Evolutionary conservation across 2,888 invertebrate genomes (phyloP), one percentile per base, ranked within the genome.

Genomic region (Chelonus formosanus): DNA sequence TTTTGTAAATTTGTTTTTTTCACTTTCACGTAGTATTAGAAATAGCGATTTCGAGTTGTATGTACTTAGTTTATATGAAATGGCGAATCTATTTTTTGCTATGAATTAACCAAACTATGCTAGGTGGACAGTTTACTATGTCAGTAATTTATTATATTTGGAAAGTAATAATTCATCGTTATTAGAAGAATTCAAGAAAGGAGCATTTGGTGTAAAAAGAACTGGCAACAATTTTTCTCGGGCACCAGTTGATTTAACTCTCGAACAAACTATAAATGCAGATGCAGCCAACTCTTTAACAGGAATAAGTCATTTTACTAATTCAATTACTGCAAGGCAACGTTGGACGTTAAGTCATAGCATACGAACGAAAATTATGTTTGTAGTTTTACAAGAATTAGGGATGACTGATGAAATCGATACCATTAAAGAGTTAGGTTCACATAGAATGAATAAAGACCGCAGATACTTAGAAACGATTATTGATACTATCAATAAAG

Each of bases 351-450:
- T 48, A n/a, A 70, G 52, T 56, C 71, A 71, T 40, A 57, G 67
- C 44, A 44, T 73, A 5, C 60, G 72, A 67, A 63, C 77, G 8
- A 78, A 75, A 66, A 74, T 79, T 53, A 45, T 78, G 65, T 40
- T 67, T 45, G n/a, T 40, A 10, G 56, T 71, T 20, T 67, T 60
- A 67, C 44, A 43, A 50, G 50, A 73, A 59, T 52, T 74, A 47
- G 64, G 74, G 53, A 57, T 78, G 67, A 63, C 73, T 7, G 44
- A 73, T 64, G 69, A 65, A 71, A 76, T 78, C 72, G 76, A 78
- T 74, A 76, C 70, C 52, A 71, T 70, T 56, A 35, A 55, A 3
- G 62, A 67, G 7, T 57, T 71, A 58, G 40, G 64, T 20, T 58
- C n/a, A 20, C 34, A 65, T 54, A 5, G 47, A 32, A 61, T 68